Conservation (phyloP, 64 coral and sea anemone genomes). For the Hydrozoanthus tunicans region DNA sequence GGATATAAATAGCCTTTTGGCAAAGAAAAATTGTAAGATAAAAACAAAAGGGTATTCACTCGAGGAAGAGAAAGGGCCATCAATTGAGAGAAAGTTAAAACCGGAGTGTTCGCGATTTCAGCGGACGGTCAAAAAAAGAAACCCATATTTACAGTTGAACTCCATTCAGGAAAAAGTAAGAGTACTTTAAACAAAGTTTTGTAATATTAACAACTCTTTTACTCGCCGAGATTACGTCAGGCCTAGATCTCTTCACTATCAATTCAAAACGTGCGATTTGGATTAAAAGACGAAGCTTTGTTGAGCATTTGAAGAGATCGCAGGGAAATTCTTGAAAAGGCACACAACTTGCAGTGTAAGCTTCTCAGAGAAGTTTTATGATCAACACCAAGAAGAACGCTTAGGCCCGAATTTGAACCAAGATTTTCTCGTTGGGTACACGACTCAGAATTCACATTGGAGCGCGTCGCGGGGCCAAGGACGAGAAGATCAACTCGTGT, state of each 20-base stretch:
- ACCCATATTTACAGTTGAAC: neutral
- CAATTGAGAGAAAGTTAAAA: slow-evolving; percentile 27
- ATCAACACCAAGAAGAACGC: neutral
- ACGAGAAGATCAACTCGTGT: slow-evolving; percentile 61
- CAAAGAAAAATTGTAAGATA: slow-evolving; percentile 41
- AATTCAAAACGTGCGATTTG: slow-evolving; percentile 12
- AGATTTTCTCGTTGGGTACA: slow-evolving; percentile 36
- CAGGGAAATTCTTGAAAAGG: neutral
- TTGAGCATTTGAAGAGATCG: slow-evolving; percentile 30
- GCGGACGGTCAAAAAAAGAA: neutral
- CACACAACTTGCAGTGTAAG: neutral
- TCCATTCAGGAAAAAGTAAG: neutral
- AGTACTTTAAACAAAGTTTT: slow-evolving; percentile 1
- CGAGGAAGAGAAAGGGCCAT: slow-evolving; percentile 12
- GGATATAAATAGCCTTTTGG: slow-evolving; percentile 59
- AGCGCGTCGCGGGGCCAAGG: slow-evolving; percentile 33
- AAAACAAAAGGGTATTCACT: slow-evolving; percentile 60
- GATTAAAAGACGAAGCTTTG: slow-evolving; percentile 43
- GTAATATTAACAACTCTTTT: neutral
- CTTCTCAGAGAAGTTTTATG: slow-evolving; percentile 9
- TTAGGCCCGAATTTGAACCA: slow-evolving; percentile 10
- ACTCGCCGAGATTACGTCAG: slow-evolving; percentile 16
- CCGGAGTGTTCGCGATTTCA: slow-evolving; percentile 8
- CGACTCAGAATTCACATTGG: slow-evolving; percentile 48
- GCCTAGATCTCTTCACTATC: neutral